Conservation (phyloP, 2,113 vertebrate genomes). For the Apodemus sylvaticus region DNA sequence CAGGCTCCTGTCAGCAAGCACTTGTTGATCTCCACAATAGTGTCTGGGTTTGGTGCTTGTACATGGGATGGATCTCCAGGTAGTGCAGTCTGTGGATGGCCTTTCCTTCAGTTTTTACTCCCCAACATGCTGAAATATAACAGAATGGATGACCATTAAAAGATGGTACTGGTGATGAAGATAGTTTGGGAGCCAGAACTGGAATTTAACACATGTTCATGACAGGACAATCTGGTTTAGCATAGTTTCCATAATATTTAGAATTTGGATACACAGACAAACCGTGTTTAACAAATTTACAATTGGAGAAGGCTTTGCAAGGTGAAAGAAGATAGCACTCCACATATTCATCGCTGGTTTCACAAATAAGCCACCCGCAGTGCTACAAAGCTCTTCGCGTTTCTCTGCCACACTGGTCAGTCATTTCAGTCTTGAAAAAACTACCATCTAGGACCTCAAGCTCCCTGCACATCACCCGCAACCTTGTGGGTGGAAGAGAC, state of each 20-base stretch:
- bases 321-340: constrained; percentile 93
- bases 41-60: too few relatives aligned
- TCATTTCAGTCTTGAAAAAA: too few relatives aligned
- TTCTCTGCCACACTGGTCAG: constrained; percentile 82
- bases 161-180: constrained; percentile 59
- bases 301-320: constrained; percentile 97
- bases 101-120: too few relatives aligned
- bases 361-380: constrained; percentile 97
- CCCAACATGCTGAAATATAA: constrained; percentile 92
- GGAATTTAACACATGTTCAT: constrained; percentile 90
- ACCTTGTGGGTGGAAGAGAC: neutral
- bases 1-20: too few relatives aligned
- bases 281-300: constrained; percentile 97
- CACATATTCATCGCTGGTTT: constrained; percentile 93
- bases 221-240: constrained; percentile 95
- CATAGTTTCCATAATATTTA: constrained; percentile 95
- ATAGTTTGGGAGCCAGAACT: constrained; percentile 83
- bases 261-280: constrained; percentile 97
- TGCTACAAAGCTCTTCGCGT: constrained; percentile 91
- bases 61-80: too few relatives aligned
- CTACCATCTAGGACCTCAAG: neutral
- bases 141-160: constrained; percentile 87
- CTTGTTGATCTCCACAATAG: too few relatives aligned
- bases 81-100: too few relatives aligned
- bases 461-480: neutral